Evolutionary conservation across 2,888 invertebrate species (phyloP).

Genomic region (Acronicta alni): DNA sequence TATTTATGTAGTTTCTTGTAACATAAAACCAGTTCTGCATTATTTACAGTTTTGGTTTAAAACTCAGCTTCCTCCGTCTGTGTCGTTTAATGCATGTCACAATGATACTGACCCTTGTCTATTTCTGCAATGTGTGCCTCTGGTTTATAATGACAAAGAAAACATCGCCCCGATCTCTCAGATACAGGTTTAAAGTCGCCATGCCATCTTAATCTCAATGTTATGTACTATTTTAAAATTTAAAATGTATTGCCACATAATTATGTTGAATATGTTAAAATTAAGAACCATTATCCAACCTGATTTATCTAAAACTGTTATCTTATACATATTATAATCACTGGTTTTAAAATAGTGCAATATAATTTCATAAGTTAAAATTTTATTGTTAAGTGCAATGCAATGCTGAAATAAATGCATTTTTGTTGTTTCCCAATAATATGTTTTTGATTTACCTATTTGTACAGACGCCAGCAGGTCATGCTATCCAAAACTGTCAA

Average conservation of each 20-base stretch:
- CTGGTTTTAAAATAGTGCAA: slow-evolving; percentile 29
- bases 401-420: slow-evolving; percentile 53
- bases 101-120: slow-evolving; percentile 81
- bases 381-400: slow-evolving; percentile 39
- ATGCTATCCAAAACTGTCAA: too few relatives aligned
- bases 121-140: slow-evolving; percentile 82
- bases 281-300: background rate
- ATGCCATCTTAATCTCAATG: slow-evolving; percentile 60
- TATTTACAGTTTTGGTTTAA: slow-evolving; percentile 78
- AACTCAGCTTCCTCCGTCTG: slow-evolving; percentile 79
- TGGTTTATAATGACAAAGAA: slow-evolving; percentile 84
- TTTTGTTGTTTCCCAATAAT: slow-evolving; percentile 34
- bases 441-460: slow-evolving; percentile 10
- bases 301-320: background rate
- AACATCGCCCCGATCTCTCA: slow-evolving; percentile 71
- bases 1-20: background rate
- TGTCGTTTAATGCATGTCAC: slow-evolving; percentile 81
- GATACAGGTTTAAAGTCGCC: slow-evolving; percentile 74
- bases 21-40: slow-evolving; percentile 19
- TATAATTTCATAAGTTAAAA: slow-evolving; percentile 23
- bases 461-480: too few relatives aligned
- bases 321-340: background rate
- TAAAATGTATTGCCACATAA: slow-evolving; percentile 2
- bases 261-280: slow-evolving; percentile 3
- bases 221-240: slow-evolving; percentile 27